phyloP scores from a whole-genome alignment of 2,113 vertebrate species.

The Trachemys scripta region DNA sequence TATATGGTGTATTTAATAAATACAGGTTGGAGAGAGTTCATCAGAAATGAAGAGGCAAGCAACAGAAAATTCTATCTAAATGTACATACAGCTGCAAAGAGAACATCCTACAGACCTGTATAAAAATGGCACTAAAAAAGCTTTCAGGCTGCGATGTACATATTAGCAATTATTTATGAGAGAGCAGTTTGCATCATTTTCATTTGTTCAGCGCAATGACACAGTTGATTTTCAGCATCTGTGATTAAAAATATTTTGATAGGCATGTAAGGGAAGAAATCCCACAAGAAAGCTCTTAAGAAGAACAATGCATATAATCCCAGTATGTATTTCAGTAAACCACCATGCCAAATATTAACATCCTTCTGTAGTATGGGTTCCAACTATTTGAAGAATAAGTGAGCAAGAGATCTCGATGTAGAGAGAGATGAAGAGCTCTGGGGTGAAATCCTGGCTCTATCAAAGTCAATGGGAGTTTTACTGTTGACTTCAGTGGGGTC shows the following conservation, averaged over 20 bases:
- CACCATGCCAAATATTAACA: background rate
- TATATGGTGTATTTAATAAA: background rate
- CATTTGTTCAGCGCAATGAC: background rate
- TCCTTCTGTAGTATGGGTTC: background rate
- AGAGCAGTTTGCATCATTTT: background rate
- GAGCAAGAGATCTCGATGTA: background rate
- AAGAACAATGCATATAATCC: background rate
- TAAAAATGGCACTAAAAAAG: background rate
- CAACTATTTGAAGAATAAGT: background rate
- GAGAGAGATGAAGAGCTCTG: background rate
- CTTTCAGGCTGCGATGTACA: background rate
- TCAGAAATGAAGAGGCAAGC: background rate
- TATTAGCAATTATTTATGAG: background rate
- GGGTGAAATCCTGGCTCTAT: background rate
- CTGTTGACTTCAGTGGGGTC: background rate
- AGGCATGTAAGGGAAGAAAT: background rate
- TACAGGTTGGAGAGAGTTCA: background rate
- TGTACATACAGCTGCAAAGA: background rate
- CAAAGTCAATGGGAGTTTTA: background rate
- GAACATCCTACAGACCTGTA: background rate
- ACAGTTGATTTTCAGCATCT: background rate
- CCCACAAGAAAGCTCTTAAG: rapidly evolving
- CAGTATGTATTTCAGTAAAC: background rate
- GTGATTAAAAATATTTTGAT: background rate
- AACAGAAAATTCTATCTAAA: background rate